These are phyloP conservation scores for Ptychochromis oligacanthus DNA, from an alignment of 2,113 vertebrate genomes.

Conservation along the genomic window DNA sequence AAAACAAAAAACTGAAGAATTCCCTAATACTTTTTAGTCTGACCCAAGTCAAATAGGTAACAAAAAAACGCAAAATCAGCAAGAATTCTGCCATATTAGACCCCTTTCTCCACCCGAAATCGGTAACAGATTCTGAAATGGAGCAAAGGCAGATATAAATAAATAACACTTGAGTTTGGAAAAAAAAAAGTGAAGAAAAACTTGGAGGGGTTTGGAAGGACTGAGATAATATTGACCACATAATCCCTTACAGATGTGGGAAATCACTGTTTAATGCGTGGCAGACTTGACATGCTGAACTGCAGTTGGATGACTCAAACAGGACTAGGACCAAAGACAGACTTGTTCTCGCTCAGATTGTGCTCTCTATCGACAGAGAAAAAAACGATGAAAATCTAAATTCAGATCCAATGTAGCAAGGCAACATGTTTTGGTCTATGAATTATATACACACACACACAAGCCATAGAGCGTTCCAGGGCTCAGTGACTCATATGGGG, in stretches of 20 bases:
- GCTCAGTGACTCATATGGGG: background rate
- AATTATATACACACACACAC: slow-evolving; percentile 29
- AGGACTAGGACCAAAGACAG: slow-evolving; percentile 35
- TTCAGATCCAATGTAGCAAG: slow-evolving; percentile 19
- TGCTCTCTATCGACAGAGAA: slow-evolving; percentile 15
- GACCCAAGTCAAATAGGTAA: slow-evolving; percentile 23
- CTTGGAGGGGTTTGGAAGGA: slow-evolving; percentile 39
- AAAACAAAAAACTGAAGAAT: background rate
- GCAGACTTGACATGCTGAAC: slow-evolving; percentile 49
- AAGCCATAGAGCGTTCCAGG: background rate
- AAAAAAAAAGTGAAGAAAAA: slow-evolving; percentile 49
- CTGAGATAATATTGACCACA: slow-evolving; percentile 68
- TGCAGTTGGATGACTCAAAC: slow-evolving; percentile 42
- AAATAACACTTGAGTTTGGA: slow-evolving; percentile 28
- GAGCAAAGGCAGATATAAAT: slow-evolving; percentile 17
- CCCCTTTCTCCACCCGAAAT: slow-evolving; percentile 30
- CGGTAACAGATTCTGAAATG: slow-evolving; percentile 23
- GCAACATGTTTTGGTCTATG: slow-evolving; percentile 22
- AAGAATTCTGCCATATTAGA: slow-evolving; percentile 1
- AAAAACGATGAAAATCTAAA: slow-evolving; percentile 43
- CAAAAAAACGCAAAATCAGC: slow-evolving; percentile 1
- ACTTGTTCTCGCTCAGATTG: slow-evolving; percentile 15
- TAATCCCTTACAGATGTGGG: slow-evolving; percentile 68
- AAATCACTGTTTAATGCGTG: slow-evolving; percentile 50
- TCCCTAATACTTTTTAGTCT: slow-evolving; percentile 3